Conservation (phyloP, 2,797 vertebrate genomes). For the Pampus argenteus region DNA sequence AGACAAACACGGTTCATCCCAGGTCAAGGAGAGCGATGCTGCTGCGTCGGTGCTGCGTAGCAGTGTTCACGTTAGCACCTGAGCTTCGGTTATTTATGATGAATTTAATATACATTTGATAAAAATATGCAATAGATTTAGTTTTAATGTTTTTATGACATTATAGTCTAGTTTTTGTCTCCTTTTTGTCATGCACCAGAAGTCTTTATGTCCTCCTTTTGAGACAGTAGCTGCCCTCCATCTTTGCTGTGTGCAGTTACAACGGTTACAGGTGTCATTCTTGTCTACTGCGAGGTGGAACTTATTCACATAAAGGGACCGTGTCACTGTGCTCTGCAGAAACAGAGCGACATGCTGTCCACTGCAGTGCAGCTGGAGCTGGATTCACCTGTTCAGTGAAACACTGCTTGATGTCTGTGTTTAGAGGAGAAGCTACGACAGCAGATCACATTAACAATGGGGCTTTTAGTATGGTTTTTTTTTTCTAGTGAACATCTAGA, state of each 20-base stretch:
- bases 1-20: too few relatives aligned
- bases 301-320: not conserved
- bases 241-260: not conserved
- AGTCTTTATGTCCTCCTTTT: not conserved
- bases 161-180: not conserved
- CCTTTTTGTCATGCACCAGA: not conserved
- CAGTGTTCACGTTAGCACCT: conserved; percentile 12
- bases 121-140: not conserved
- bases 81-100: too few relatives aligned
- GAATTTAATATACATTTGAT: too few relatives aligned
- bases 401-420: not conserved
- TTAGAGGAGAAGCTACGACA: not conserved
- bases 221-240: too few relatives aligned
- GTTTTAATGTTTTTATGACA: not conserved
- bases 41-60: too few relatives aligned
- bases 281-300: not conserved
- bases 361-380: not conserved
- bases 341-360: too few relatives aligned
- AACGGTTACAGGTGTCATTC: not conserved
- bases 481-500: too few relatives aligned
- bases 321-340: not conserved
- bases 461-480: too few relatives aligned
- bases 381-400: not conserved
- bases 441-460: not conserved
- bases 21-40: too few relatives aligned